phyloP scores from a whole-genome alignment of 2,797 vertebrate genomes.

The Esox masquinongy region DNA sequence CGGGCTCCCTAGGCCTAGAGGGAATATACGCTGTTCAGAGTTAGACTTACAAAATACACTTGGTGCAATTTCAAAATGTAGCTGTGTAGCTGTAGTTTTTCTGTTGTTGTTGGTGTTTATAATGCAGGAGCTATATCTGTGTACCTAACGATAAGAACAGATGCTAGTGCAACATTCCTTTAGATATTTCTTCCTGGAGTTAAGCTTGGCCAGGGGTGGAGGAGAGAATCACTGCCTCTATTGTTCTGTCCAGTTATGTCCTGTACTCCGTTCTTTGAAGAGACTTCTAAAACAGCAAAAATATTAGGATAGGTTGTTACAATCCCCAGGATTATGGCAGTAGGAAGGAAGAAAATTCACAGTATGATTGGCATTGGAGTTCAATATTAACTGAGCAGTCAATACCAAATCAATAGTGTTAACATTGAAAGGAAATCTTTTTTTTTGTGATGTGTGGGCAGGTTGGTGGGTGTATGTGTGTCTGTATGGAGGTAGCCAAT shows the following conservation, averaged over 20 bases:
- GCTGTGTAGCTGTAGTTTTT: neutral
- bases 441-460: neutral
- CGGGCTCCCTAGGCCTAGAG: too few species aligned
- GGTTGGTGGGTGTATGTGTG: constrained; percentile 12
- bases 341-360: neutral
- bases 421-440: neutral
- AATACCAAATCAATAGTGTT: neutral
- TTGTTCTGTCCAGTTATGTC: neutral
- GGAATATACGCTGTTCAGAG: too few species aligned
- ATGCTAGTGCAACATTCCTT: constrained; percentile 46
- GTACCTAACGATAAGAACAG: constrained; percentile 41
- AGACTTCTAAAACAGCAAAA: neutral
- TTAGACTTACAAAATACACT: too few species aligned
- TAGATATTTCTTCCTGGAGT: constrained; percentile 15
- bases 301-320: neutral
- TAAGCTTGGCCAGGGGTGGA: constrained; percentile 1
- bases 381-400: neutral
- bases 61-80: neutral
- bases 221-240: constrained; percentile 4
- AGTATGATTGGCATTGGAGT: neutral
- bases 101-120: neutral
- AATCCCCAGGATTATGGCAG: neutral
- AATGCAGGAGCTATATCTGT: constrained; percentile 16
- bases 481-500: neutral
- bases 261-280: neutral